Evolutionary conservation across 2,113 vertebrate genomes (phyloP), one percentile per base, ranked within the genome.

Genomic region (Chlorodrepanis virens): DNA sequence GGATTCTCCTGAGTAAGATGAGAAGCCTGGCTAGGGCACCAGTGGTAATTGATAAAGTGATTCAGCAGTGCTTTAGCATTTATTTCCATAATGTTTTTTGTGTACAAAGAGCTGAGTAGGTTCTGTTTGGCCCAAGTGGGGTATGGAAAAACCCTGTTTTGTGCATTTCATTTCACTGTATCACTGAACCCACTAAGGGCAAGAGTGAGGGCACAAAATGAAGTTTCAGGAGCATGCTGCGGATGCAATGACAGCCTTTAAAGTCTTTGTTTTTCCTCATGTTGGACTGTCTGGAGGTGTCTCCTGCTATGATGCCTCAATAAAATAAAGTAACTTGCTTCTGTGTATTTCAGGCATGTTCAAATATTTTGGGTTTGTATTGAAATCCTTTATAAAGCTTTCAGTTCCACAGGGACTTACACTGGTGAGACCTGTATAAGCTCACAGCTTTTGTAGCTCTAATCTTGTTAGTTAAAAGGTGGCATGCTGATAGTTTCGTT

Each of bases 401-500:
- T 29, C 40, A 60, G 37, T 76, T 94, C 85, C 5, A 3, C 42
- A 35, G 80, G 80, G 71, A 52, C 52, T 67, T 44, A 84, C 4
- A 19, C 29, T 35, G 59, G 33, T 87, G 93, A 76, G 59, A 45
- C 12, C 12, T 79, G 42, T 31, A 15, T 92, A 72, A 71, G 59
- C 75, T 81, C 88, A 24, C 24, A 44, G 90, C 61, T 94, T 92
- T 88, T 69, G 79, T 59, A 63, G 28, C 81, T 85, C 79, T 87
- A 61, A 87, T 93, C 88, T 83, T 64, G 49, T 81, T 89, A 87
- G 74, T 60, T 94, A 76, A 93, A 95, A 94, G 85, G 93, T 87
- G 85, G 35, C 90, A 87, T 87, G 77, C 91, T 96, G 85, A 71
- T 84, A 93, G 74, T 95, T 96, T 87, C 68, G 96, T 97, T 97